A percentile compares a stretch with the other conserved stretches of the same genome.
phyloP scores from a whole-genome alignment of 1,140 invertebrate species.

The Sycobia sp. region DNA sequence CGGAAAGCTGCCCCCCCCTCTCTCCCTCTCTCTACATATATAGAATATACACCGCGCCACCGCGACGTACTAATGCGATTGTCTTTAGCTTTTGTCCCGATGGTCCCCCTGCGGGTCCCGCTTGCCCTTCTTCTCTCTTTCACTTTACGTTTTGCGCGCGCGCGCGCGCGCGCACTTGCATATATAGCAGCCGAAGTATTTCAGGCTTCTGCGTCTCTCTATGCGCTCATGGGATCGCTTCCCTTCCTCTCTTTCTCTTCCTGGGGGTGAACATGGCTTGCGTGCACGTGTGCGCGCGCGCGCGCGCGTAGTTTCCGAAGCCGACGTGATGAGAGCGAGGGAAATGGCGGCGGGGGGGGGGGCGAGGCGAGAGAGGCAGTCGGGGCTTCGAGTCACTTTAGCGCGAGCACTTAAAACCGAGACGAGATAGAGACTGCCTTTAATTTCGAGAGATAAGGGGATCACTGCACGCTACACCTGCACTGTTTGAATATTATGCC shows the following conservation, averaged over 20 bases:
- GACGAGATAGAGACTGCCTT: conserved; percentile 35
- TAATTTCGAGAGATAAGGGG: conserved; percentile 34
- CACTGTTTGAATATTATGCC: conserved; percentile 33
- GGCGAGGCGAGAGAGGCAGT: not conserved
- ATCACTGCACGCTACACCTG: conserved; percentile 33
- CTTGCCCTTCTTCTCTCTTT: not conserved
- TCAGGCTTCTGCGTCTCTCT: too few relatives aligned
- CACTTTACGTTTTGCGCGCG: not conserved
- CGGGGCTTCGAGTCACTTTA: conserved; percentile 31
- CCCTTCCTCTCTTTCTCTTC: not conserved
- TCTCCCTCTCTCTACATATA: too few relatives aligned
- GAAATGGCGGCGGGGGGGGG: not conserved
- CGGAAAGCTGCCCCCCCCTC: not conserved
- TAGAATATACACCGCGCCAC: conserved; percentile 29
- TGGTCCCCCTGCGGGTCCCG: conserved; percentile 42
- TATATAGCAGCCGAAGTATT: too few relatives aligned
- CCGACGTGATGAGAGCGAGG: not conserved
- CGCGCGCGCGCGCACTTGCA: too few relatives aligned
- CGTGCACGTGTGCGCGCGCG: too few relatives aligned
- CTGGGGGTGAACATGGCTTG: too few relatives aligned
- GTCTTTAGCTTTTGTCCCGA: conserved; percentile 50
- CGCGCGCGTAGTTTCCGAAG: not conserved
- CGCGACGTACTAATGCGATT: conserved; percentile 53
- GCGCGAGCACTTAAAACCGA: conserved; percentile 31
- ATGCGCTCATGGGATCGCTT: not conserved